Base-by-base conservation (phyloP, 2,797 vertebrate species). In the Pangasius krempfi region DNA sequence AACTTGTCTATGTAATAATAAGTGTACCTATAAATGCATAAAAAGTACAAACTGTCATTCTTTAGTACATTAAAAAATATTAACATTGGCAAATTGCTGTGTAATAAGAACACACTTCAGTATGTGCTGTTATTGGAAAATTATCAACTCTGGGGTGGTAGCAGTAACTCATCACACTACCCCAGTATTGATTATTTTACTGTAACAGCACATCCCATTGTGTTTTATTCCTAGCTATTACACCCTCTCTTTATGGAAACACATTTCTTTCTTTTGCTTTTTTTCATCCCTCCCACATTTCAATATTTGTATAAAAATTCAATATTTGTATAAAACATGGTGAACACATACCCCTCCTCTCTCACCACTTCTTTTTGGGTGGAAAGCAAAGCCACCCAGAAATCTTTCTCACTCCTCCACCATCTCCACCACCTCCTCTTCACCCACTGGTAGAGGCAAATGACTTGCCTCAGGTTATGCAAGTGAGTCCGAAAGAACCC, bases 371-470 rank as follows among this genome's bases (percentile, higher is more conserved):
- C 56, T 16, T 40, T 30, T 52, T 68, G 68, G 47, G 68, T 75
- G 30, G 47, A 25, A 88, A 54, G 44, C 68, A 37, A 86, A 83
- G 85, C 79, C 62, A 86, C 72, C 80, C 80, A 84, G 52, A 89
- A 56, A 54, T 27, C 62, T 20, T 78, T 66, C 37, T 76, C 54
- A 56, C 68, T 83, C 80, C 60, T 40, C 54, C 60, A 68, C 47
- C 75, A 33, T 52, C 76, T 81, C 54, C 76, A 68, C 47, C 75
- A 33, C 64, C 76, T 70, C 37, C 76, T 37, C 13, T 44, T 73
- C 40, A 56, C 40, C 40, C 22, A 75, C 40, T n/a, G 13, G 44
- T 60, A 14, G 18, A 72, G 30, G 73, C 22, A 56, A 70, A 72
- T 56, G 44, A 30, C 52, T 30, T 4, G 78, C 86, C 76, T 87